Evolutionary conservation across 1,140 invertebrate species (phyloP).

Genomic region (Bombus polaris): DNA sequence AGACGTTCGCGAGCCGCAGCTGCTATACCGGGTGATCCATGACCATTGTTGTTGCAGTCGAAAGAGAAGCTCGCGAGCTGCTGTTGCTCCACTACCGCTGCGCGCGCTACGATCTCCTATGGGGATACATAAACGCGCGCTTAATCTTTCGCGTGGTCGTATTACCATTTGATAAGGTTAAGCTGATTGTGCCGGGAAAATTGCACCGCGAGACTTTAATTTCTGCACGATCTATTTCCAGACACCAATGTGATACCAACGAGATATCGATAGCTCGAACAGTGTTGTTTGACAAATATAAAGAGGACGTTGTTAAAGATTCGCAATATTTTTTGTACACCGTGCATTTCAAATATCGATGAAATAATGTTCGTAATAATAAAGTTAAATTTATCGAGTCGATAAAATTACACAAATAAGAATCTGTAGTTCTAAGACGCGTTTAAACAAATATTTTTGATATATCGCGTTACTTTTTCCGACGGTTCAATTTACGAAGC

Average conservation of each 20-base stretch:
- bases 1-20: slow-evolving; percentile 63
- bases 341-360: too few species aligned
- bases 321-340: too few species aligned
- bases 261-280: background rate
- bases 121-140: background rate
- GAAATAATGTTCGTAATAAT: too few species aligned
- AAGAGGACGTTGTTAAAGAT: too few species aligned
- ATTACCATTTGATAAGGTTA: slow-evolving; percentile 18
- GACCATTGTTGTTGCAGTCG: slow-evolving; percentile 54
- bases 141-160: slow-evolving; percentile 32
- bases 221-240: background rate
- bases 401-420: too few species aligned
- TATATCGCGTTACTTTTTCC: too few species aligned
- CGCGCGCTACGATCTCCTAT: background rate
- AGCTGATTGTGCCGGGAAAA: background rate
- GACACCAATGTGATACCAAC: background rate
- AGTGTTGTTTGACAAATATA: background rate
- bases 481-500: too few species aligned
- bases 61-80: slow-evolving; percentile 42
- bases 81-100: background rate
- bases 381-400: too few species aligned
- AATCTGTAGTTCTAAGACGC: too few species aligned
- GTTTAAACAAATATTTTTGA: too few species aligned
- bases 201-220: background rate
- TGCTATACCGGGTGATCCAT: slow-evolving; percentile 66